Evolutionary conservation across 2,888 invertebrate genomes (phyloP).

Genomic region (Drosophila conformis): DNA sequence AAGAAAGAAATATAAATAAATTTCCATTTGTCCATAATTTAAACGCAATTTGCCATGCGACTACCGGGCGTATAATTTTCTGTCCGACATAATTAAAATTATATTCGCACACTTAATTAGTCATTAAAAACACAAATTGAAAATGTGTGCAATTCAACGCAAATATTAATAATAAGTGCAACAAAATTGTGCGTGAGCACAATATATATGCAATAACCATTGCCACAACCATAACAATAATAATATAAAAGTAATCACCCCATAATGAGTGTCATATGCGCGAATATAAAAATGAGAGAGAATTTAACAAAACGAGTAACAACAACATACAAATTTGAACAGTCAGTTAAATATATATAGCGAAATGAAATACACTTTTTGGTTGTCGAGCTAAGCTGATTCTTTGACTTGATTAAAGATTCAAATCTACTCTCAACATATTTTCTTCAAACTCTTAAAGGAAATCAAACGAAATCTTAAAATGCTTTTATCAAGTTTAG

Average conservation of each 20-base stretch:
- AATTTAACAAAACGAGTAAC: background rate
- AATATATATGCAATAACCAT: constrained; percentile 51
- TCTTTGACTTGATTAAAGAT: background rate
- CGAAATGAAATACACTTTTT: background rate
- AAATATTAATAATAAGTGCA: constrained; percentile 72
- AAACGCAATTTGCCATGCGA: constrained; percentile 49
- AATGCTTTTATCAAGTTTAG: background rate
- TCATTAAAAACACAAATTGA: constrained; percentile 78
- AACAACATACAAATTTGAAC: background rate
- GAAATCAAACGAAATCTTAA: background rate
- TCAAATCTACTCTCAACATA: background rate
- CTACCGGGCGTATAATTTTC: constrained; percentile 53
- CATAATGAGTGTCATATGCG: constrained; percentile 72
- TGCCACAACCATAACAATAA: constrained; percentile 48
- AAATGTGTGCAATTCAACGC: constrained; percentile 53
- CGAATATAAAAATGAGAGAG: constrained; percentile 5
- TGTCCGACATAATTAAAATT: constrained; percentile 73
- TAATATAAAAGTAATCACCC: constrained; percentile 61
- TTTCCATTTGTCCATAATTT: constrained; percentile 45
- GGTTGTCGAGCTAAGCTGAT: background rate
- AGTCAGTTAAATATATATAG: background rate
- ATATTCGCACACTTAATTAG: constrained; percentile 81
- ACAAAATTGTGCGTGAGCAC: constrained; percentile 44
- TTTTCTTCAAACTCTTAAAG: background rate
- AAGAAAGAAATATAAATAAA: constrained; percentile 37